Evolutionary conservation across 2,888 invertebrate genomes (phyloP), one percentile per base, ranked within the genome.

Genomic region (Pseudococcus longispinus): DNA sequence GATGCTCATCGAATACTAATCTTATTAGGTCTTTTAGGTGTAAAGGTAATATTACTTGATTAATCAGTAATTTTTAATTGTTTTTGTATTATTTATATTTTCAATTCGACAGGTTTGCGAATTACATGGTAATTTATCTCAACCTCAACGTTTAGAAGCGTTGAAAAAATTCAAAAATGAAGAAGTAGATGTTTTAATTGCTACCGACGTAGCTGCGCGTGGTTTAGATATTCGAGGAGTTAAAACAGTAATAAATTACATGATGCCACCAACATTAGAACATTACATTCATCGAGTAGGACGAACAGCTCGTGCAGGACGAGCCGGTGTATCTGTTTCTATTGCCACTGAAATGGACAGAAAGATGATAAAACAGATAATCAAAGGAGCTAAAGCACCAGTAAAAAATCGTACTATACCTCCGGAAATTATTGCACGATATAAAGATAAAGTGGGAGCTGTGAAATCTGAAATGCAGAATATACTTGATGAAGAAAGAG

Each of bases 231-330:
- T 99, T 89, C 95, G 96, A n/a, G 98, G 97, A 11, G 98, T 99
- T 0, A 96, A 97, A 91, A 98, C 98, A 18, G 98, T 98, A 6
- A 94, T 99, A 77, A 99, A 99, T 92, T 98, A 97, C 91, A 95
- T 97, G 0, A 95, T 99, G 94, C 99, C 99, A 0, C 95, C 96
- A 74, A 96, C 97, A 0, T 91, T 98, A 26, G 97, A 98, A 90
- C 98, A 98, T 91, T 99, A 99, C 90, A 97, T 99, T 89, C 99
- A 99, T 91, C 93, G 94, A 91, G 97, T 99, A 11, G 99, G 99
- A 55, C 93, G 99, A 89, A 99, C 99, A 1, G 99, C 99, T 0
- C 93, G 99, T 90, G 99, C 99, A 11, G 98, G 98, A 0, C 94
- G 96, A 85, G 95, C 95, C 18, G 99, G 99, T 32, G 95, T 97